Conservation (phyloP, 2,113 vertebrate species). For the Brienomyrus brachyistius region DNA sequence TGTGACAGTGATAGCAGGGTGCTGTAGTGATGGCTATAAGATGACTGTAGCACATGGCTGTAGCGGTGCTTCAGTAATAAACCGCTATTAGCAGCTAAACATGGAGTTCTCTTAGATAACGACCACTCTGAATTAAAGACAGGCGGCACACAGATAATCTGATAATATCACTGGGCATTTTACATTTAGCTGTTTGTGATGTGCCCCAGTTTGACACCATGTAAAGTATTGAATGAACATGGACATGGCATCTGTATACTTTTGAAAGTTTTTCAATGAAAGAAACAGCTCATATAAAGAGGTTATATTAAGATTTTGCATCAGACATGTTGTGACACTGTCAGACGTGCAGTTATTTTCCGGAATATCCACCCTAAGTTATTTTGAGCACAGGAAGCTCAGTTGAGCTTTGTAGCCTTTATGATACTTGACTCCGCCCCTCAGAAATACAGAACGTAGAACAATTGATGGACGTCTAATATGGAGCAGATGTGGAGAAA, state of each 20-base stretch:
- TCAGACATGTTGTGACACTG: neutral
- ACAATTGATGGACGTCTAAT: neutral
- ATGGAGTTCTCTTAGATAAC: neutral
- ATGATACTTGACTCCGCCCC: neutral
- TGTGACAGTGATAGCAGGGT: neutral
- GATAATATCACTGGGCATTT: neutral
- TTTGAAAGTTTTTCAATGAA: neutral
- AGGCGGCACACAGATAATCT: neutral
- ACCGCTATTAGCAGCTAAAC: neutral
- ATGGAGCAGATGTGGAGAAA: slow-evolving; percentile 1
- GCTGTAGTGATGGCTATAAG: neutral
- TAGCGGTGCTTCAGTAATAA: neutral
- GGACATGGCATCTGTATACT: neutral
- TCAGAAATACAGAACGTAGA: neutral
- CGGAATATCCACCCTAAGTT: neutral
- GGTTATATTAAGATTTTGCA: neutral
- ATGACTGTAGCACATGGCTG: neutral
- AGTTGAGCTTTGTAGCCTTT: neutral
- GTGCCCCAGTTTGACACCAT: neutral
- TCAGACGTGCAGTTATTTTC: neutral
- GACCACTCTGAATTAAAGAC: neutral
- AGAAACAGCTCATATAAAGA: neutral
- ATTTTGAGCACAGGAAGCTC: neutral
- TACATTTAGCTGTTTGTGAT: neutral
- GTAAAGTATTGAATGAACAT: neutral